phyloP scores from a whole-genome alignment of 2,888 invertebrate species.

The Hofmannophila pseudospretella region DNA sequence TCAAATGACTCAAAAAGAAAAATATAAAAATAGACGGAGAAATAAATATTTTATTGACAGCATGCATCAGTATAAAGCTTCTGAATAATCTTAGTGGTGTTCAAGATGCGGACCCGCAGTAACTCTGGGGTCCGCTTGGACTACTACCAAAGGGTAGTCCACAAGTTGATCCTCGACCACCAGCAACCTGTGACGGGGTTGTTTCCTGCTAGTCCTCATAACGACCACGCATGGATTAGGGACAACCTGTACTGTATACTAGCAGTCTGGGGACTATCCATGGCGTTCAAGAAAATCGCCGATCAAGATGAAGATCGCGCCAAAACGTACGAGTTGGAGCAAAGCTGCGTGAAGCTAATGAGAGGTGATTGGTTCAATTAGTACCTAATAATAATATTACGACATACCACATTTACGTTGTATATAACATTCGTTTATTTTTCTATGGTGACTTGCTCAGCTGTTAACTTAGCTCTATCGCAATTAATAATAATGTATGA shows the following conservation, averaged over 20 bases:
- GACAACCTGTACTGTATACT: constrained; percentile 98
- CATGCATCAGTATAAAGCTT: neutral
- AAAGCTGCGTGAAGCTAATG: constrained; percentile 93
- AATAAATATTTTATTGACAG: neutral
- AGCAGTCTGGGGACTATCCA: constrained; percentile 98
- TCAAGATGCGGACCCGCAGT: constrained; percentile 88
- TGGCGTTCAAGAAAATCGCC: constrained; percentile 99
- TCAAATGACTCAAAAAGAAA: constrained; percentile 51
- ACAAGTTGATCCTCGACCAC: constrained; percentile 94
- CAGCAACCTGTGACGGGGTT: constrained; percentile 98
- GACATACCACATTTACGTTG: no score
- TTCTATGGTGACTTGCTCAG: no score
- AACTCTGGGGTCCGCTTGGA: constrained; percentile 96
- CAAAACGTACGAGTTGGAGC: constrained; percentile 98
- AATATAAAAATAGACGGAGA: constrained; percentile 9
- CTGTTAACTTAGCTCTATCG: no score
- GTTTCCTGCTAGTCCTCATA: constrained; percentile 92
- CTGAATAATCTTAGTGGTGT: constrained; percentile 3
- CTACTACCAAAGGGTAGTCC: constrained; percentile 96
- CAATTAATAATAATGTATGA: no score
- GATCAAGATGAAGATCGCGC: constrained; percentile 99
- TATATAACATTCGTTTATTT: no score
- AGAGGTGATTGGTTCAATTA: constrained; percentile 66
- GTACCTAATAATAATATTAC: no score
- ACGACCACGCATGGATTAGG: constrained; percentile 98